Evolutionary conservation across 2,888 invertebrate genomes (phyloP), one percentile per base, ranked within the genome.

Genomic region (Drosophila stalkeri): DNA sequence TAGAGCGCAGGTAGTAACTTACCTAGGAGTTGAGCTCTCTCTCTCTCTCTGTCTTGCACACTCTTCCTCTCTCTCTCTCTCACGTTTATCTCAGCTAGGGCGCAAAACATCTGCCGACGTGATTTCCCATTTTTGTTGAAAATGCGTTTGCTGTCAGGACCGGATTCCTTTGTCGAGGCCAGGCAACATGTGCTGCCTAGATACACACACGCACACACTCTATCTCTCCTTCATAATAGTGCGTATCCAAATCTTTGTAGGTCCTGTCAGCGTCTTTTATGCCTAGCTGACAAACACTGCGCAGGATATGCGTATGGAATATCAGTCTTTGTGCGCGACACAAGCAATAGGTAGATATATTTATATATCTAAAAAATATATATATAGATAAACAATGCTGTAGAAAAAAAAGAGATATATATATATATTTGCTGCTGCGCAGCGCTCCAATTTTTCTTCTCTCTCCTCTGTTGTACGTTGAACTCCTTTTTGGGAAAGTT

Each of bases 81-180:
- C 77, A 69, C 63, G 56, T 64, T 75, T 76, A 83, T 81, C 78
- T 70, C 14, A 18, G 60, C 49, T 69, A 75, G 78, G 75, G 77
- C 55, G 69, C 27, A 76, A 86, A 87, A 88, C 88, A 86, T 86
- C 86, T 86, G 86, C 86, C 84, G 71, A 77, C 75, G 88, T 86
- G 86, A 87, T 87, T 87, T 87, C 72, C 84, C 80, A 78, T 73
- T 75, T 78, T 80, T n/a, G 78, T 71, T 33, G 56, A 71, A 79
- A 75, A 72, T 77, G 62, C 69, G 54, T 72, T 72, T 68, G 71
- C 70, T 72, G 71, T 64, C 69, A 64, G 69, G 75, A 75, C 75
- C 77, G 84, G 69, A 83, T 78, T 80, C 75, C 83, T 73, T 82
- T 87, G 81, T 81, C 73, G 74, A 72, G 72, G 64, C 54, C 64